Base-by-base conservation (phyloP, 2,113 vertebrate genomes). In the Triplophysa siluroides region DNA sequence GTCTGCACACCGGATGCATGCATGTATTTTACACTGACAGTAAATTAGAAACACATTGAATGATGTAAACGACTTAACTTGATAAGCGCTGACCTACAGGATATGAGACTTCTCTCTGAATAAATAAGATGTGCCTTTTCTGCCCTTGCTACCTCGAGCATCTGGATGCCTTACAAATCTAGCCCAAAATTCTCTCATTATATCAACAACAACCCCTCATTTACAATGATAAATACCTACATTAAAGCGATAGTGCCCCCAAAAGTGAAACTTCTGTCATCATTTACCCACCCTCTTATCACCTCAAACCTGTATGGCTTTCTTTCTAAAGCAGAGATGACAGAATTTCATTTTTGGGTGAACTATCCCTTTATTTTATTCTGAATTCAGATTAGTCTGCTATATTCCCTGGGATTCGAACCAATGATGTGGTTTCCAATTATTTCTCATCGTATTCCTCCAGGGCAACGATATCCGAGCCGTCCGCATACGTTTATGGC, bases 1-100 rank as follows among this genome's bases (percentile, higher is more conserved):
- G 33, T 13, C 13, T 1, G 4, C 14, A 72, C 14, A 61, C 3
- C 16, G 33, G 16, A 61, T 24, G n/a, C 33, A 8, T 11, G 54
- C 33, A 61, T 61, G 61, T 18, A 61, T 74, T 60, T 74, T 18
- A 73, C n/a, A n/a, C 56, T 23, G n/a, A 43, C 54, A 21, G 54
- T 58, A 21, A 21, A 52, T 52, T 52, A 52, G 50, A 52, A 18
- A 52, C 50, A 60, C 8, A 60, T 33, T 73, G 54, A 58, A 58
- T 60, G 52, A 23, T 18, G 33, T 26, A 33, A 18, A 54, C 16
- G 41, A 18, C 19, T 38, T 72, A 4, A 16, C 5, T 58, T 21
- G n/a, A 58, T 58, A 58, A 56, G 19, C 29, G 41, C 10, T 41
- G 11, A 6, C 19, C 33, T 16, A 54, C 29, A 43, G n/a, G n/a